Base-by-base conservation (phyloP, 2,113 vertebrate species). In the Tachysurus vachellii region DNA sequence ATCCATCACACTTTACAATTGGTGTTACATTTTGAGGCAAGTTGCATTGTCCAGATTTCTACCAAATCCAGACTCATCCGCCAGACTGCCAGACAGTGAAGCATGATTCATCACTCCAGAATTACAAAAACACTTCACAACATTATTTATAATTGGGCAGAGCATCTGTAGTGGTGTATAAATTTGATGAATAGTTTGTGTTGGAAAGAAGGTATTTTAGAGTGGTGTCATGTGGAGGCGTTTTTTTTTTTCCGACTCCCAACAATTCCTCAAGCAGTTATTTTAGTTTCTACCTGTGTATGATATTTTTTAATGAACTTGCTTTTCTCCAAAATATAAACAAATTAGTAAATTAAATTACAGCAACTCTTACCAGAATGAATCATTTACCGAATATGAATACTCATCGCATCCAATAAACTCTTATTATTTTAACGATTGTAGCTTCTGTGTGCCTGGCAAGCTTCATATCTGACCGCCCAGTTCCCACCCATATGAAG, bases 91-190 rank as follows among this genome's bases (percentile, higher is more conserved):
- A 84, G 83, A 84, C 66, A 84, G 66, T 44, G 44, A 85, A 75
- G 53, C 56, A 85, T 85, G 83, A 85, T 85, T 75, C 56, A 85
- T 85, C 68, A 85, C 36, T 28, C 71, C 50, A 83, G 47, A 83
- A 83, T 83, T 53, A 36, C 28, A 85, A 73, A 75, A 85, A 66
- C 16, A 71, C 53, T 57, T 26, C 54, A 75, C 56, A 85, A 12
- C 14, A 3, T 44, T 56, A 56, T 71, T 84, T 73, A 85, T 73
- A 85, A 73, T 85, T 85, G 82, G 70, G 28, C 82, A 36, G 82
- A 83, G 82, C 62, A 68, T 62, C 82, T 83, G 82, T 54, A 70
- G 82, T 4, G 14, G 19, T 83, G 62, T 47, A 83, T 70, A 83
- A 68, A 83, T 70, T 83, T 83, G 36, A 85, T 56, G 21, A 54